Conservation (phyloP, 2,888 invertebrate genomes). For the Ennomos quercinarius region DNA sequence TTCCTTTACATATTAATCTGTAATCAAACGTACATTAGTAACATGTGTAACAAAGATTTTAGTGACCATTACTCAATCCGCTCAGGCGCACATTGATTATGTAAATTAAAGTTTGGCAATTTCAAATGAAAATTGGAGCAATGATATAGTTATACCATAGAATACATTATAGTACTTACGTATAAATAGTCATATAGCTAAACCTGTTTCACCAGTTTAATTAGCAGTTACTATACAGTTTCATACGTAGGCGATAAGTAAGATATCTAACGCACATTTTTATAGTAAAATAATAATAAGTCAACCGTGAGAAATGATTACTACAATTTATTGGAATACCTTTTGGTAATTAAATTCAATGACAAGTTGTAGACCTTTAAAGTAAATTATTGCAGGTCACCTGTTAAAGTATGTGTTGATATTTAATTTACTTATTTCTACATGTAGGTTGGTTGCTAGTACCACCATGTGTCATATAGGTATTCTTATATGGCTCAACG, state of each 20-base stretch:
- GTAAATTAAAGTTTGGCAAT: slow-evolving; percentile 29
- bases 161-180: slow-evolving; percentile 1
- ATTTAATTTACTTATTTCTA: not conserved
- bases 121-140: slow-evolving; percentile 31
- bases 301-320: slow-evolving; percentile 21
- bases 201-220: slow-evolving; percentile 18
- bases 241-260: slow-evolving; percentile 9
- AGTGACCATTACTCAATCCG: slow-evolving; percentile 18
- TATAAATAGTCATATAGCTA: slow-evolving; percentile 6
- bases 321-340: slow-evolving; percentile 12
- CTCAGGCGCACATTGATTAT: slow-evolving; percentile 14
- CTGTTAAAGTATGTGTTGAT: not conserved
- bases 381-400: slow-evolving; percentile 8
- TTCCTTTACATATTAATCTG: too few species aligned
- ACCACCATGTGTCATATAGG: too few species aligned
- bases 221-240: slow-evolving; percentile 8
- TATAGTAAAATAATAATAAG: slow-evolving; percentile 24
- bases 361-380: slow-evolving; percentile 26
- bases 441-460: too few species aligned
- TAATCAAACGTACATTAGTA: not conserved
- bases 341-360: slow-evolving; percentile 20
- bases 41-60: slow-evolving; percentile 18
- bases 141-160: not conserved
- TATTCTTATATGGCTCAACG: too few species aligned
- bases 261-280: slow-evolving; percentile 20